Conservation (phyloP, 1,140 invertebrate species). For the Phenacoccus solenopsis region DNA sequence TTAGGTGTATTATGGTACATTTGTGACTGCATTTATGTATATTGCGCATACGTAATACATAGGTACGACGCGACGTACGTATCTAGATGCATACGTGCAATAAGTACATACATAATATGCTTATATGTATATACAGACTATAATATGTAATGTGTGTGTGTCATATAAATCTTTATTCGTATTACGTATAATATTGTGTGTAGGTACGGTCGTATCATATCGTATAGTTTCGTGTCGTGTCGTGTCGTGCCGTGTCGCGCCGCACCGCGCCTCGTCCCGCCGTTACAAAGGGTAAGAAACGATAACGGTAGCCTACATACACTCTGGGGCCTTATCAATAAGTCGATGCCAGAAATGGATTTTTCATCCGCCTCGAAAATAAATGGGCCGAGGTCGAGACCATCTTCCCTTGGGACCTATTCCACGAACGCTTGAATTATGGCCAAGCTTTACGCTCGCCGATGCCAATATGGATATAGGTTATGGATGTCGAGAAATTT, state of each 20-base stretch:
- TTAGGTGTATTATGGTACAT: too few relatives aligned
- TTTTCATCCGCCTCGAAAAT: slow-evolving; percentile 4
- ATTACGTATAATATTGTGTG: too few relatives aligned
- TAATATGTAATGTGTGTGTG: too few relatives aligned
- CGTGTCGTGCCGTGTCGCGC: neutral
- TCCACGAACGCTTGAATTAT: slow-evolving; percentile 9
- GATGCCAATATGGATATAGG: slow-evolving; percentile 5
- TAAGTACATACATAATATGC: neutral
- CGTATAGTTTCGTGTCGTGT: too few relatives aligned
- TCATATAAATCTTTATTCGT: too few relatives aligned
- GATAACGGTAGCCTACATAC: slow-evolving; percentile 12
- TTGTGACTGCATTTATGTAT: too few relatives aligned
- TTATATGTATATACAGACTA: neutral
- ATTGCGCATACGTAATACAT: too few relatives aligned
- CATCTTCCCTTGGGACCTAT: neutral
- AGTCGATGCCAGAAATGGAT: slow-evolving; percentile 16
- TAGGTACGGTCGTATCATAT: too few relatives aligned
- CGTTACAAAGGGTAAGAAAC: neutral
- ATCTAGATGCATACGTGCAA: neutral
- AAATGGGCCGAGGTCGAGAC: slow-evolving; percentile 13
- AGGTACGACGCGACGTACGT: neutral
- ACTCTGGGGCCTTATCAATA: slow-evolving; percentile 15
- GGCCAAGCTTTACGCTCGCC: neutral
- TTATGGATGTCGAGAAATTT: slow-evolving; percentile 15
- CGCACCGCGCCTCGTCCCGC: neutral